Evolutionary conservation across 2,113 vertebrate genomes (phyloP).

Genomic region (Passer domesticus): DNA sequence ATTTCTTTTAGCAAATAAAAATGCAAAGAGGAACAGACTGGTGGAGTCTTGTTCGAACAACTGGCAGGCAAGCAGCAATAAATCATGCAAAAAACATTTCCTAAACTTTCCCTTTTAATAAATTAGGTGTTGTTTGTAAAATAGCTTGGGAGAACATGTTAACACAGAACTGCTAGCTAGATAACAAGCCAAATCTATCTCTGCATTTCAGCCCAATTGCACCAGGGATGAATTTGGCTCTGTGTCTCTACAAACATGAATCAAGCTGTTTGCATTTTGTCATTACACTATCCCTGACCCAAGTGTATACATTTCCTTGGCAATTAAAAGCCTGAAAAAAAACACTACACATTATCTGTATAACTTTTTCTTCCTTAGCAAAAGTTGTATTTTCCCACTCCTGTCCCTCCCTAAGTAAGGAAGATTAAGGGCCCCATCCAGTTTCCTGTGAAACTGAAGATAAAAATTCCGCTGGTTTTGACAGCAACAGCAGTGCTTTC

Average conservation of each 20-base stretch:
- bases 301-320: constrained; percentile 46
- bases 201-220: not conserved
- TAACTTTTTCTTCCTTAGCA: not conserved
- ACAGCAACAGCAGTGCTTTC: not conserved
- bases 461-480: constrained; percentile 23
- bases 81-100: constrained; percentile 2
- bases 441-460: constrained; percentile 30
- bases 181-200: constrained; percentile 37
- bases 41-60: not conserved
- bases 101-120: constrained; percentile 32
- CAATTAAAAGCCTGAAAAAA: constrained; percentile 38
- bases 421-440: constrained; percentile 43
- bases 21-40: not conserved
- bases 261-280: constrained; percentile 63
- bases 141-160: constrained; percentile 16
- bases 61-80: constrained; percentile 29
- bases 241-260: constrained; percentile 3
- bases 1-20: constrained; percentile 31
- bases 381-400: constrained; percentile 15
- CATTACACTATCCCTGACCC: constrained; percentile 24
- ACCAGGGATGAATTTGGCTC: constrained; percentile 47
- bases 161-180: not conserved
- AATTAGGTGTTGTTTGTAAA: constrained; percentile 27
- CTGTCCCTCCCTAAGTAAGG: not conserved
- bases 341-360: constrained; percentile 11